phyloP scores from a whole-genome alignment of 2,888 invertebrate species.

The Epinotia ramella region DNA sequence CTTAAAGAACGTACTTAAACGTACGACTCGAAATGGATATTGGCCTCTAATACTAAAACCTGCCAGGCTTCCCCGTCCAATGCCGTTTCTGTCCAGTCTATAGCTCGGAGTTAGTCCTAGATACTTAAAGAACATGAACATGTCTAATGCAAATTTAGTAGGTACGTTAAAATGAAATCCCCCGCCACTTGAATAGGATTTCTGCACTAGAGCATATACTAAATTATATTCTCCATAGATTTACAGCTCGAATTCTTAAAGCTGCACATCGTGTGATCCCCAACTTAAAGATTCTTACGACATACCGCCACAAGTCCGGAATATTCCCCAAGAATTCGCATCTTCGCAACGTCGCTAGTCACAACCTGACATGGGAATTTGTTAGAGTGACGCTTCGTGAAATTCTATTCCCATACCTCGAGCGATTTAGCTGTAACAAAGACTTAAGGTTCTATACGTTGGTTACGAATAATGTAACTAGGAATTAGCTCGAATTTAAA shows the following conservation, averaged over 20 bases:
- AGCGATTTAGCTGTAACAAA: conserved; percentile 4
- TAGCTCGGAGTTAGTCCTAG: not conserved
- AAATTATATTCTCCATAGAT: conserved; percentile 10
- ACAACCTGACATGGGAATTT: conserved; percentile 50
- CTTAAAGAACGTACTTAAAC: too few species aligned
- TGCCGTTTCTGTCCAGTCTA: not conserved
- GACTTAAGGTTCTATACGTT: not conserved
- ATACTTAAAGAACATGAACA: not conserved
- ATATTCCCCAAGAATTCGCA: conserved; percentile 50
- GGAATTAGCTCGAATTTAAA: not conserved
- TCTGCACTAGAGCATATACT: not conserved
- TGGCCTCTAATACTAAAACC: too few species aligned
- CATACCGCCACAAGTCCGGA: conserved; percentile 23
- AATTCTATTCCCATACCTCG: conserved; percentile 48
- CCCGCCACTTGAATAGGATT: not conserved
- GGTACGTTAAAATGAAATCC: not conserved
- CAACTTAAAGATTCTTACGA: conserved; percentile 39
- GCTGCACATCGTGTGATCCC: conserved; percentile 18
- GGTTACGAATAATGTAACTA: not conserved
- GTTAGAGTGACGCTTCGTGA: conserved; percentile 51
- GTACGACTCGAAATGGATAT: too few species aligned
- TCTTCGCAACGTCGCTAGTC: conserved; percentile 49
- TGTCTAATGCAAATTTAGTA: not conserved
- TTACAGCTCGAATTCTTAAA: conserved; percentile 26
- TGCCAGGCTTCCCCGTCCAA: too few species aligned